Evolutionary conservation across 2,113 vertebrate species (phyloP), one percentile per base, ranked within the genome.

Genomic region (Apteryx mantelli): DNA sequence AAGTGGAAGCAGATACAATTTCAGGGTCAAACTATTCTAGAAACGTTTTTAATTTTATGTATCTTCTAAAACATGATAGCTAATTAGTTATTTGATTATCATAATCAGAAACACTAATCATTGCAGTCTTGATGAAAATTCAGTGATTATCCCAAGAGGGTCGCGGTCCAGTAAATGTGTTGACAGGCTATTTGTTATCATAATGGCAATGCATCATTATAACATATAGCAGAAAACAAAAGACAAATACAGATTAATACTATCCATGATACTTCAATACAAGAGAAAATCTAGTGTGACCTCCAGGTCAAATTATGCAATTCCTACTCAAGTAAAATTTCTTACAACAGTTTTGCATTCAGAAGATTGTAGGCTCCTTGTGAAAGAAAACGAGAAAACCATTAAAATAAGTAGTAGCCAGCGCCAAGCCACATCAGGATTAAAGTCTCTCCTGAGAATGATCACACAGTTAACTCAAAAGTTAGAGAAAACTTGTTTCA

Each of bases 51-150:
- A 85, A 84, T 96, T 80, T 82, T 86, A 63, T 96, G 21, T 94
- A 73, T 85, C 97, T 97, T 98, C 97, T 96, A 93, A 98, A 97
- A 97, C 83, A 95, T 90, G 96, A 97, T 95, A 91, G 95, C 94
- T 98, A 98, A 98, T 98, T 97, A 98, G 96, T 97, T 98, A 97
- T 97, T 98, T 98, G 96, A 98, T 98, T 98, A 98, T 97, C 91
- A 97, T 98, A 98, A 98, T 98, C 93, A 98, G 93, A 98, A 98
- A 96, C 95, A 97, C 94, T 98, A 98, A 98, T 98, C 95, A 98
- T 81, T 97, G 69, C 82, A 97, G 92, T 96, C 98, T 97, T 98
- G 94, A 98, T 98, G 97, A 98, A 98, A 98, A 98, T 97, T 94
- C 96, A 98, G 95, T 96, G 88, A 97, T 95, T 96, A 97, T 98